Conservation (phyloP, 2,888 invertebrate species). For the Lysandra bellargus region DNA sequence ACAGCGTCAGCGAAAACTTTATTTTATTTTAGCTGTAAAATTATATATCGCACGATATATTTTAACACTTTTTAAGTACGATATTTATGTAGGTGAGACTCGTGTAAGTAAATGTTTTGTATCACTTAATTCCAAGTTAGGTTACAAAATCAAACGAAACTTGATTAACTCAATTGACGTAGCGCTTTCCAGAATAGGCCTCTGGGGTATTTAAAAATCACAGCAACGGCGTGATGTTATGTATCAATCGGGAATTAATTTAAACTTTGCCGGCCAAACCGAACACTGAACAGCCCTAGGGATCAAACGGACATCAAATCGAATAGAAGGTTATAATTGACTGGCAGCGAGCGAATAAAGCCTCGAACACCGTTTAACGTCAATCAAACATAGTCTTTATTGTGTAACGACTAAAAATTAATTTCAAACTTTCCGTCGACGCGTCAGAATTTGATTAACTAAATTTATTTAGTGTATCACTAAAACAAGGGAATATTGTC, state of each 20-base stretch:
- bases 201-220: slow-evolving; percentile 64
- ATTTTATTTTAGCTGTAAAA: background rate
- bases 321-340: slow-evolving; percentile 77
- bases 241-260: slow-evolving; percentile 77
- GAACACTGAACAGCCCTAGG: slow-evolving; percentile 65
- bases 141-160: slow-evolving; percentile 46
- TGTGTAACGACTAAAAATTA: slow-evolving; percentile 38
- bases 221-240: slow-evolving; percentile 63
- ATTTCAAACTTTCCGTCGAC: slow-evolving; percentile 36
- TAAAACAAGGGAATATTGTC: slow-evolving; percentile 7
- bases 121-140: slow-evolving; percentile 38
- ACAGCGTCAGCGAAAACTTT: background rate
- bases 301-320: slow-evolving; percentile 73
- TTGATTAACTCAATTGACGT: slow-evolving; percentile 43
- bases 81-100: background rate
- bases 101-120: background rate
- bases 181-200: slow-evolving; percentile 49
- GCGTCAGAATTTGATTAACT: slow-evolving; percentile 37
- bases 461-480: slow-evolving; percentile 2
- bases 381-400: slow-evolving; percentile 60
- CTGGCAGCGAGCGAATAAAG: slow-evolving; percentile 62
- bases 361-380: slow-evolving; percentile 51
- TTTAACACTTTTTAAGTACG: background rate
- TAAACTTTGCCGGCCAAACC: slow-evolving; percentile 74
- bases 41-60: background rate